Base-by-base conservation (phyloP, 2,113 vertebrate genomes). In the Clinocottus analis region DNA sequence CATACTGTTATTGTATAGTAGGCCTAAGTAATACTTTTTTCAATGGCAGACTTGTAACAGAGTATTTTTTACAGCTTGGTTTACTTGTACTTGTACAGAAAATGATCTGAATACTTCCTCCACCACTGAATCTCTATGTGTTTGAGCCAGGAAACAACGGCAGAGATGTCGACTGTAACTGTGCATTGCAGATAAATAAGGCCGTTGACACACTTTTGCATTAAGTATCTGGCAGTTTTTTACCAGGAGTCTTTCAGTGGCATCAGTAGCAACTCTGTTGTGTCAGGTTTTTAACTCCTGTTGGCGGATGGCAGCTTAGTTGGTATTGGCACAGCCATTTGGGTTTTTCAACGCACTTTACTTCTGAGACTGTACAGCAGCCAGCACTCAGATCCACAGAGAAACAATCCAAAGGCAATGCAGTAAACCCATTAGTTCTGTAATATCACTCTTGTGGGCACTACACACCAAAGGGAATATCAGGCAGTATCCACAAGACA, bases 381-480 rank as follows among this genome's bases (percentile, higher is more conserved):
- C 86, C 62, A 75, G 66, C 53, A 72, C 47, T 84, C 53, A 61
- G 29, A 75, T 73, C 69, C 29, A 77, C 73, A 71, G 75, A 80
- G 72, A 85, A 86, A 75, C 58, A 64, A 80, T 45, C 45, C 67
- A 76, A 71, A 65, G 53, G 68, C 78, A 77, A 70, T 68, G 60
- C 84, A 80, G 76, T 35, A 73, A 63, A 75, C 5, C 77, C 75
- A 87, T 91, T 90, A 83, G 85, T 77, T 82, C 72, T 90, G 81
- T 85, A 86, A 90, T 82, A 87, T 88, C 85, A 89, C 80, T 83
- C 79, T 70, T 72, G 62, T 66, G 60, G 73, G 55, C 45, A n/a
- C 70, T 12, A 51, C 55, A 77, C 79, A 85, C 84, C 90, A 83
- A 77, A 80, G 86, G 88, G 77, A 90, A 85, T 88, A 90, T 88